Evolutionary conservation across 1,140 invertebrate species (phyloP).

Genomic region (Agrilus planipennis): DNA sequence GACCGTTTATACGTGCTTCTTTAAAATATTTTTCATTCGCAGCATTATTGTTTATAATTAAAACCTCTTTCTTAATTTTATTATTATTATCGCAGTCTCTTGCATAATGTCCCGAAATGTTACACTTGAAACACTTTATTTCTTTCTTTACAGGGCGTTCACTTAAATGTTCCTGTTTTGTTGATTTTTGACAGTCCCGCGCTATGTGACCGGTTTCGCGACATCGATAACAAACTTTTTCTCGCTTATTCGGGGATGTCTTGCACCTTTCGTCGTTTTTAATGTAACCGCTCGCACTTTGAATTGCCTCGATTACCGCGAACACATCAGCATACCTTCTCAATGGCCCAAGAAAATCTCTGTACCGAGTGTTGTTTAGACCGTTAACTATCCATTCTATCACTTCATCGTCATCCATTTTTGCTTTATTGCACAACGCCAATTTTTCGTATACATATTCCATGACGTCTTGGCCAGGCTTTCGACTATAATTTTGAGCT

Average conservation of each 20-base stretch:
- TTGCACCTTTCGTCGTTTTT: too few relatives aligned
- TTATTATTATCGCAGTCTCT: background rate
- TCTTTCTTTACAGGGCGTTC: too few relatives aligned
- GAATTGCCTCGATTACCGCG: too few relatives aligned
- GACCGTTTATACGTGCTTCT: background rate
- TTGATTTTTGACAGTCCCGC: too few relatives aligned
- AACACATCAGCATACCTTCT: too few relatives aligned
- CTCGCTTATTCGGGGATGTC: too few relatives aligned
- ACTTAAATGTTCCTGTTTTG: too few relatives aligned
- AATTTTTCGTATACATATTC: constrained; percentile 2
- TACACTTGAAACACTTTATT: constrained; percentile 1
- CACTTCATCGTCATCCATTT: background rate
- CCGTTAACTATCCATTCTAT: constrained; percentile 1
- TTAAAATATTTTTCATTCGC: background rate
- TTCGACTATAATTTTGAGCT: constrained; percentile 3
- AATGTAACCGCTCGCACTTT: too few relatives aligned
- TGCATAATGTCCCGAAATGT: background rate
- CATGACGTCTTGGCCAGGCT: background rate
- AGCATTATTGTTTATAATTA: background rate
- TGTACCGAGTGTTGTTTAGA: background rate
- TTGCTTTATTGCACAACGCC: background rate
- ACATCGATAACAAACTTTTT: too few relatives aligned
- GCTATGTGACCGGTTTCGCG: too few relatives aligned
- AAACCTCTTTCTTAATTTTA: too few relatives aligned
- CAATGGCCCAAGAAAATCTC: background rate